Evolutionary conservation across 2,888 invertebrate genomes (phyloP).

Genomic region (Scaeva pyrastri): DNA sequence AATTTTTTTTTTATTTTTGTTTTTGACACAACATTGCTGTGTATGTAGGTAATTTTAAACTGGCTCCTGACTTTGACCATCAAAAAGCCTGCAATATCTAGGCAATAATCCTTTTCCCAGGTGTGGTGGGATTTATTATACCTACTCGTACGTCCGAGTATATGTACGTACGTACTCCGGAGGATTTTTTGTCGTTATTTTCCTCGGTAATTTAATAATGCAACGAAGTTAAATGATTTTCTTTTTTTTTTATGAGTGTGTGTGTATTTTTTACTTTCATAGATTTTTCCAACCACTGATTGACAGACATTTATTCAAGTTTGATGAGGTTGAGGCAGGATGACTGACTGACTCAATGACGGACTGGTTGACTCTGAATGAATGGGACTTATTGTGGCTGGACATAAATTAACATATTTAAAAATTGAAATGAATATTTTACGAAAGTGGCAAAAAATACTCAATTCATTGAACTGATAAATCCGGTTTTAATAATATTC

Average conservation of each 20-base stretch:
- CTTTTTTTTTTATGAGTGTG: conserved; percentile 11
- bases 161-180: background rate
- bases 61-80: conserved; percentile 71
- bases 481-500: conserved; percentile 27
- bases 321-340: conserved; percentile 58
- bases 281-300: conserved; percentile 42
- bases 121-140: conserved; percentile 55
- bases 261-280: background rate
- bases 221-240: conserved; percentile 63
- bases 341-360: conserved; percentile 5
- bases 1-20: conserved; percentile 8
- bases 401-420: conserved; percentile 35
- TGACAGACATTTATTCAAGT: conserved; percentile 65
- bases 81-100: conserved; percentile 59
- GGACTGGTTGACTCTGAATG: background rate
- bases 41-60: conserved; percentile 64
- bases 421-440: conserved; percentile 32
- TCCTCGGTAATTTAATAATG: conserved; percentile 70
- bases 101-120: conserved; percentile 65
- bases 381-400: conserved; percentile 21
- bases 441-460: background rate
- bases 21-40: conserved; percentile 5
- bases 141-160: background rate
- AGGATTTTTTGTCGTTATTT: conserved; percentile 39
- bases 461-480: conserved; percentile 23